Base-by-base conservation (phyloP, 37 sponge, comb jelly and placozoan species). In the Spongia lamella region DNA sequence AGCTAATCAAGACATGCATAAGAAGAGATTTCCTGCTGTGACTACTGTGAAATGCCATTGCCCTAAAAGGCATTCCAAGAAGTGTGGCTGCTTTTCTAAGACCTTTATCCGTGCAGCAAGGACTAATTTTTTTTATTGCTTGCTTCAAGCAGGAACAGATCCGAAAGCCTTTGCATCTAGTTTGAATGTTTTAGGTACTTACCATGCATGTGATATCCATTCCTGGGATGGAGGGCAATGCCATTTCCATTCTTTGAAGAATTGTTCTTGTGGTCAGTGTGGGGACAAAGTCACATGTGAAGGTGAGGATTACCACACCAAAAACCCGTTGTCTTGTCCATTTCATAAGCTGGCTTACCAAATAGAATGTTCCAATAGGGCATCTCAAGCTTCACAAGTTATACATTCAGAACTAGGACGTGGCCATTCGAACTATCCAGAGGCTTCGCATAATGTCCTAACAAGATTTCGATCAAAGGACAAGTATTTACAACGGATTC, bases 391-490 rank as follows among this genome's bases (percentile, higher is more conserved):
- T 13, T 3, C 7, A 30, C 7, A 77, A 2, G 30, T 77, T 3
- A 37, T 77, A 15, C 78, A 77, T 31, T 67, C 78, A 30, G 40
- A 66, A 11, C 78, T 77, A 2, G 40, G 43, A 3, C 11, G 69
- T 20, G 79, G 68, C 22, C 68, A 66, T 53, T 29, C 69, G 3
- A 78, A 78, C 33, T 19, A 7, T 11, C 6, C 32, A 11, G 78
- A 78, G 30, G 59, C 70, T 26, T 66, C 79, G 7, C 79, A 78
- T 35, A 78, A 78, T 56, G 79, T 68, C 7, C 56, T 77, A 11
- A 63, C 65, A 3, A 11, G 66, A 63, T 65, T 64, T 26, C 47
- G 78, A 29, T 19, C 59, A 11, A 78, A 78, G 29, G 36, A 53
- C 38, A 53, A 36, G 3, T 5, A 66, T 5, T 31, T 78, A 19